Conservation (phyloP, 2,888 invertebrate genomes). For the Erebia palarica region DNA sequence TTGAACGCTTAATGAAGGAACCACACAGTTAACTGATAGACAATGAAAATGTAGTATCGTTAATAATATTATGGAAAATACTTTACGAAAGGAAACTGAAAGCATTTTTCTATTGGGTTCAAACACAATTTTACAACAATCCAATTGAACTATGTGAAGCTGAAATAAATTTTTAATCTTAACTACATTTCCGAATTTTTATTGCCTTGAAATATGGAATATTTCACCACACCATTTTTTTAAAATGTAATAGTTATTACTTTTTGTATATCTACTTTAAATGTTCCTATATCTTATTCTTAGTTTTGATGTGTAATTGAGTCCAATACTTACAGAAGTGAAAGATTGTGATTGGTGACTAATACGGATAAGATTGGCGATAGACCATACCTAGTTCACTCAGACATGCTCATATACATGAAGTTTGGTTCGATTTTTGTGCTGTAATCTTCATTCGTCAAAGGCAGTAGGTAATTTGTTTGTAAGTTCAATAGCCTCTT, state of each 20-base stretch:
- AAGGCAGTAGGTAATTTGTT: too few species aligned
- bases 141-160: not conserved
- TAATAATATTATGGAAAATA: constrained; percentile 36
- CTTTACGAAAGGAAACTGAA: constrained; percentile 2
- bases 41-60: constrained; percentile 45
- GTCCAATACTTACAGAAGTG: too few species aligned
- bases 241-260: not conserved
- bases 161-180: not conserved
- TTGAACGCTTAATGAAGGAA: constrained; percentile 60
- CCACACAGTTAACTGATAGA: constrained; percentile 50
- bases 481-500: too few species aligned
- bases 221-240: not conserved
- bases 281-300: too few species aligned
- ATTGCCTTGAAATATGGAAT: not conserved
- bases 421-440: too few species aligned
- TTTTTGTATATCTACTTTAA: not conserved
- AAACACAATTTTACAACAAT: not conserved
- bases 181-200: not conserved
- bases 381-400: too few species aligned
- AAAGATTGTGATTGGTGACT: too few species aligned
- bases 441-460: too few species aligned
- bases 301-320: too few species aligned
- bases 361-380: too few species aligned
- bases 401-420: too few species aligned
- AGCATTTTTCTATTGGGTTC: constrained; percentile 6